Evolutionary conservation across 2,797 vertebrate genomes (phyloP).

Genomic region (Pipistrellus pipistrellus): DNA sequence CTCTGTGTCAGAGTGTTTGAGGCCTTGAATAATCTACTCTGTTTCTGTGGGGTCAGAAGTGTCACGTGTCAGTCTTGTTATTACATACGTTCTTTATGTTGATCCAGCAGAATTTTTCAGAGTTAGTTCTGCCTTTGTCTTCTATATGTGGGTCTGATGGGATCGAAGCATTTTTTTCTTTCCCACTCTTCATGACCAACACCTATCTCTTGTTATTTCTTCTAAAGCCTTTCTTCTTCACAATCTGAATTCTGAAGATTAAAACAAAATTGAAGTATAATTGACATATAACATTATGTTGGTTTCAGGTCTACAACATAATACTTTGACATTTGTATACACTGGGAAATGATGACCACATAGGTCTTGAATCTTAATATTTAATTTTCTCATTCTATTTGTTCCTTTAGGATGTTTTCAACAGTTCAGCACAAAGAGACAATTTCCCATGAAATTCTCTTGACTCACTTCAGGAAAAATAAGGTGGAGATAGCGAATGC

Average conservation of each 20-base stretch:
- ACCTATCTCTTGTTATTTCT: neutral
- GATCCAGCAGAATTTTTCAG: neutral
- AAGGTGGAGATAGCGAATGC: constrained; percentile 43
- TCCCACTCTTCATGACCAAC: neutral
- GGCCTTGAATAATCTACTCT: neutral
- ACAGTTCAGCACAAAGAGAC: neutral
- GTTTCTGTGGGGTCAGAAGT: neutral
- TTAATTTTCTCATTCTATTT: neutral
- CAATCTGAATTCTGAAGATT: neutral
- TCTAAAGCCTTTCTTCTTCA: neutral
- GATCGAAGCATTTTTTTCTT: neutral
- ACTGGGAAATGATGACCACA: neutral
- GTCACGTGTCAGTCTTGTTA: neutral
- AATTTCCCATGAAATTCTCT: neutral
- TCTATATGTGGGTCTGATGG: neutral
- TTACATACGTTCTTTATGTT: neutral
- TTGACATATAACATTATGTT: neutral
- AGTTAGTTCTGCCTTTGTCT: neutral
- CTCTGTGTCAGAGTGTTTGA: neutral
- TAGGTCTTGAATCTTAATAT: neutral
- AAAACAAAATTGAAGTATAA: neutral
- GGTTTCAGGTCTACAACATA: neutral
- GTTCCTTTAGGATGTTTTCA: neutral
- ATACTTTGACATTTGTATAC: neutral
- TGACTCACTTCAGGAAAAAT: constrained; percentile 55